Conservation (phyloP, 2,113 vertebrate genomes). For the Cephalopterus ornatus region DNA sequence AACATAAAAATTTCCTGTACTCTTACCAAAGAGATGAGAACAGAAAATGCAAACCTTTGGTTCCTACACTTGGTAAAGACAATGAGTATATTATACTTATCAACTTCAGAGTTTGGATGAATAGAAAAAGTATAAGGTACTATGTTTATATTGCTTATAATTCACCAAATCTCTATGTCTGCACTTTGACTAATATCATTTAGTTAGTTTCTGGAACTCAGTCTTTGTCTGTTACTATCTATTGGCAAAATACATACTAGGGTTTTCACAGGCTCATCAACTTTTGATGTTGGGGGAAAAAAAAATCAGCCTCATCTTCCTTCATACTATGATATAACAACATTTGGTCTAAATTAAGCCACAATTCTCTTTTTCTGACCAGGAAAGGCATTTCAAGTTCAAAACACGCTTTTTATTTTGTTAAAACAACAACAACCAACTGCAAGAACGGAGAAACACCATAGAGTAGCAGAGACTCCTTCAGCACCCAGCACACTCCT, state of each 20-base stretch:
- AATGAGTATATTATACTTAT: neutral
- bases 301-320: neutral
- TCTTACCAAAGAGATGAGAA: constrained; percentile 29
- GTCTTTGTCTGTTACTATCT: neutral
- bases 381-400: neutral
- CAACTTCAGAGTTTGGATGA: neutral
- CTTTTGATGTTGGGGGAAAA: neutral
- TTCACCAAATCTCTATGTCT: neutral
- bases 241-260: neutral
- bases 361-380: neutral
- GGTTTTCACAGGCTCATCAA: neutral
- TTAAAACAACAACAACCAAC: neutral
- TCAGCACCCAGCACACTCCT: neutral
- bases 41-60: constrained; percentile 19
- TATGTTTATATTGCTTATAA: neutral
- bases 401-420: neutral
- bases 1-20: neutral
- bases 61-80: neutral
- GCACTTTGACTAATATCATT: neutral
- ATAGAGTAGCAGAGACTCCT: neutral
- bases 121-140: neutral
- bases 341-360: neutral
- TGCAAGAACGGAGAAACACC: neutral
- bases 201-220: neutral
- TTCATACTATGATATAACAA: neutral